Evolutionary conservation across 2,888 invertebrate species (phyloP).

Genomic region (Metalampra italica): DNA sequence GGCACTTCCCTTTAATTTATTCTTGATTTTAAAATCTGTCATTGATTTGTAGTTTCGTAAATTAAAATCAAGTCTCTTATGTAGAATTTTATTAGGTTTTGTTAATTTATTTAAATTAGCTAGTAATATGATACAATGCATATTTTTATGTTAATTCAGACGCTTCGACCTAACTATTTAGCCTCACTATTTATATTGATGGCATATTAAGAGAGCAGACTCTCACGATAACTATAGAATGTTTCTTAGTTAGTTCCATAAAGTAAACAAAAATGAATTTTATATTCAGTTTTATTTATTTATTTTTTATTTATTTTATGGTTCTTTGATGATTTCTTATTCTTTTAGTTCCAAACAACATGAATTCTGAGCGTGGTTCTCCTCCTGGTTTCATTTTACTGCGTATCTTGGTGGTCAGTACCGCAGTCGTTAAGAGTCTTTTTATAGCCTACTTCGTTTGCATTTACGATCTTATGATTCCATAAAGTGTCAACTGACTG

Average conservation of each 20-base stretch:
- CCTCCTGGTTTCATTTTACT: background rate
- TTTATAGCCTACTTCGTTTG: background rate
- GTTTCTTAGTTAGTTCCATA: background rate
- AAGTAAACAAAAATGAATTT: too few relatives aligned
- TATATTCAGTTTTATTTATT: too few relatives aligned
- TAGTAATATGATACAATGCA: background rate
- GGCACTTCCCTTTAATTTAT: slow-evolving; percentile 37
- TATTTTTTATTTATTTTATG: too few relatives aligned
- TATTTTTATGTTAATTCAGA: background rate
- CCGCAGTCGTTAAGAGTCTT: background rate
- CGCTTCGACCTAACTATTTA: background rate
- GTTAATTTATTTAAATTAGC: background rate
- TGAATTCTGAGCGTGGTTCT: too few relatives aligned
- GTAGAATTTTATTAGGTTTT: slow-evolving; percentile 2
- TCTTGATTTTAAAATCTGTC: slow-evolving; percentile 36
- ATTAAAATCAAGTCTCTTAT: slow-evolving; percentile 5
- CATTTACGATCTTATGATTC: background rate
- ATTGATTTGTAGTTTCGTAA: slow-evolving; percentile 15
- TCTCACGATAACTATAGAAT: background rate
- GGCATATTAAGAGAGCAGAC: background rate
- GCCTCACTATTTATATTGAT: background rate
- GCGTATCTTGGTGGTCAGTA: background rate
- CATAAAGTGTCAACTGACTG: background rate
- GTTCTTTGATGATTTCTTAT: too few relatives aligned
- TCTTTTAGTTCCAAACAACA: too few relatives aligned